Base-by-base conservation (phyloP, 2,797 vertebrate genomes). In the Coregonus ussuriensis region DNA sequence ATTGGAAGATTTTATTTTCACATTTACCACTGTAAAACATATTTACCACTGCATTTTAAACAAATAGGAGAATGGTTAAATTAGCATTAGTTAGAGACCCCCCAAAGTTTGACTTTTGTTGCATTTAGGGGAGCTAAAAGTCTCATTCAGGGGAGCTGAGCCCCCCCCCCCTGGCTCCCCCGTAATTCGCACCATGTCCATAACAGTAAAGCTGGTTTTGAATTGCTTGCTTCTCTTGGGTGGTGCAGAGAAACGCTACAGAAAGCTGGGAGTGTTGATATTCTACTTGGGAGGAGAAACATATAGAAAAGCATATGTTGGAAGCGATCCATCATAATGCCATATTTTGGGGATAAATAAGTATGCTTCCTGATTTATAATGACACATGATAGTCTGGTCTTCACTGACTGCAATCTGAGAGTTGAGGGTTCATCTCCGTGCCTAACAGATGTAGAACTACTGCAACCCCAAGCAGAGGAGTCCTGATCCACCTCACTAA, bases 201-300 rank as follows among this genome's bases (percentile, higher is more conserved):
- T 29, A 65, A 56, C 71, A 74, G 72, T 37, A n/a, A 72, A 54
- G 56, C 41, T n/a, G 62, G 16, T 71, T 4, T 13, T 53, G 11
- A 0, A 54, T 53, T 25, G 6, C 51, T 51, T 72, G 2, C 7
- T 72, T 53, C 51, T 25, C 18, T 66, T 16, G 70, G 6, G n/a
- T 52, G 3, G 35, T 31, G 47, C 21, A 31, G 11, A 53, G 41
- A 31, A 66, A 31, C 0, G 1, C 14, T 31, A 66, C 13, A 25
- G 25, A 25, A 25, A 25, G 25, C 25, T 25, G 25, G 25, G 25
- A 25, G 29, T 66, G 25, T 66, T 31, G n/a, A 66, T 66, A 66
- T 66, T 66, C 11, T 66, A 31, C 25, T 33, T 67, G 2, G 65
- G 65, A 67, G 31, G 65, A 35, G 65, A 35, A 67, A 35, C 1